A percentile compares a stretch with the other conserved stretches of the same genome.
phyloP scores from a whole-genome alignment of 2,888 invertebrate genomes.

The Heliconius hortense region DNA sequence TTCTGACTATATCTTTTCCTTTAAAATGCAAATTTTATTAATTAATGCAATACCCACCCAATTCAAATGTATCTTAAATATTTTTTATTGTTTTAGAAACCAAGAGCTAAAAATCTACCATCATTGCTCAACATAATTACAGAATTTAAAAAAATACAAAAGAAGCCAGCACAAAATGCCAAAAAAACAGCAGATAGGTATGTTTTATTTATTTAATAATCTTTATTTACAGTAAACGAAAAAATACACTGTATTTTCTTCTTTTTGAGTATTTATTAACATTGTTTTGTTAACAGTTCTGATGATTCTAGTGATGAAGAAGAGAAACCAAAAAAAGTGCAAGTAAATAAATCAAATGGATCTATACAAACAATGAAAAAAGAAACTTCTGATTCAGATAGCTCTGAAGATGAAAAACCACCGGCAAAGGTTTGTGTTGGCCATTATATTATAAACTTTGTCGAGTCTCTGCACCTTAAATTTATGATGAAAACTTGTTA shows the following conservation, averaged over 20 bases:
- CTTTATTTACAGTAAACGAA: neutral
- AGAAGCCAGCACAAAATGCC: constrained; percentile 40
- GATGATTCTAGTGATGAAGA: constrained; percentile 62
- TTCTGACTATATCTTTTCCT: no score
- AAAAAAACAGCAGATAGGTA: constrained; percentile 49
- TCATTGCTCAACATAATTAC: constrained; percentile 82
- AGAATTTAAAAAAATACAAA: constrained; percentile 33
- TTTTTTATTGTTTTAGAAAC: constrained; percentile 77
- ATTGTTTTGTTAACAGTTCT: constrained; percentile 45
- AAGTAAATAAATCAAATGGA: constrained; percentile 62
- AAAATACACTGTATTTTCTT: neutral
- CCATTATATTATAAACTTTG: neutral
- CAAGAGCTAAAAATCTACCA: constrained; percentile 84
- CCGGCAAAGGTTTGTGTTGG: constrained; percentile 42
- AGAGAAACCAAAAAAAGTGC: constrained; percentile 51
- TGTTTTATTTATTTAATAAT: neutral
- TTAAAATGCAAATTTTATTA: no score
- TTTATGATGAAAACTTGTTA: constrained; percentile 55
- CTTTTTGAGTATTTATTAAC: neutral
- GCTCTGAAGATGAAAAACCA: constrained; percentile 66
- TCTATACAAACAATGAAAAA: constrained; percentile 58
- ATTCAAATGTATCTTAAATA: neutral
- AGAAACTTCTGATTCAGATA: constrained; percentile 69
- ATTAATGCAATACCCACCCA: neutral
- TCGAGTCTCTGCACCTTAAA: neutral